Base-by-base conservation (phyloP, 2,888 invertebrate genomes). In the Icerya purchasi region DNA sequence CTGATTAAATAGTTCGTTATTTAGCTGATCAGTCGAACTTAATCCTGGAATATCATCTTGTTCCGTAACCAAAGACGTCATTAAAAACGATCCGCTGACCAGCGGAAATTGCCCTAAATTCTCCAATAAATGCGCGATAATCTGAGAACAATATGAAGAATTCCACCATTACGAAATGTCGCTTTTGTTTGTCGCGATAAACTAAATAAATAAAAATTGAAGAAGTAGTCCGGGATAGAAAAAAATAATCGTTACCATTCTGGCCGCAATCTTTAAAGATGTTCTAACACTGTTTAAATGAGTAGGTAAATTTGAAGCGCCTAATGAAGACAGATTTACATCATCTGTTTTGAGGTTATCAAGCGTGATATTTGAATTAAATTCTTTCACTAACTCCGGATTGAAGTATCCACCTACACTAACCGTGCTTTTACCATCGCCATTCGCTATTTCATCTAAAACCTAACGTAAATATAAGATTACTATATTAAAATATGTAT, bases 71-170 rank as follows among this genome's bases (percentile, higher is more conserved):
- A 86, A 76, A 0, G 91, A 91, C 64, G 90, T 88, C 22, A 93
- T 75, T 62, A 90, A 80, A 54, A 92, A 84, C 0, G 93, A 90
- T 58, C 89, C 87, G 56, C 84, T 82, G 62, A 89, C 87, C 75
- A 90, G 83, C 18, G 96, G 96, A 76, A 94, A 96, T 71, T 96
- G 94, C 0, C 91, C 91, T 65, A 94, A 74, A 74, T 91, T 90
- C 65, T 92, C 84, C 3, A 94, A 84, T 65, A 96, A 76, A 73
- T 96, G 93, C 65, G 84, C 82, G 69, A 91, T 78, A 63, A 85
- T 77, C 82, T 83, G 66, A 1, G 65, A 64, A 36, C 14, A 36
- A n/a, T 53, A 20, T 23, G 1, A n/a, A 58, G 49, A 58, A 53
- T 25, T 58, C 18, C 19, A 22, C 23, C 22, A 52, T 53, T 53